Evolutionary conservation across 2,113 vertebrate species (phyloP), one percentile per base, ranked within the genome.

Genomic region (Oncorhynchus nerka): DNA sequence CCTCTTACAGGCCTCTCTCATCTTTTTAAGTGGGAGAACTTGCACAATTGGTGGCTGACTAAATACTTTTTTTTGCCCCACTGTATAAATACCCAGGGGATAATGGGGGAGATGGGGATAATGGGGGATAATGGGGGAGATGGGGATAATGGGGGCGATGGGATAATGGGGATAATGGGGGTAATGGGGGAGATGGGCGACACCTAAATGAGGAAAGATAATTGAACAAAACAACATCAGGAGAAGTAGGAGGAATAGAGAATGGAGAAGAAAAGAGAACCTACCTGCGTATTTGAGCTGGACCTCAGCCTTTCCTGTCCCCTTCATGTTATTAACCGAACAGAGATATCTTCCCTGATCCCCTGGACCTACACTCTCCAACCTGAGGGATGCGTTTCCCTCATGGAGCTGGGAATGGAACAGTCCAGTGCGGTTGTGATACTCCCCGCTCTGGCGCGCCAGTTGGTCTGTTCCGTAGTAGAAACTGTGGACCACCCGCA

Each of bases 261-360:
- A 11, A 32, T 1, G 3, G 15, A 39, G 16, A 32, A 24, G 6
- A 64, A 64, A 11, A 57, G 13, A 26, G 20, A 74, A 86, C 88
- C 85, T 74, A 87, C 88, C 88, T 85, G 85, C 82, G 71, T 86
- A 87, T 26, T 55, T 81, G 32, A 89, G 66, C 7, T 69, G 49
- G 20, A 87, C 19, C 16, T 24, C 6, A 7, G 71, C 84, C 64
- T 55, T 86, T 55, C 64, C 81, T 3, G 76, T 73, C n/a, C 88
- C 88, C 24, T 77, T 62, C 24, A 4, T 4, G 34, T 70, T 86
- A 61, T 59, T 89, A 5, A 86, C 83, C 4, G 71, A 65, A 51
- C 88, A 89, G 67, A 79, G 4, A 67, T 87, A 89, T 0, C 1
- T 0, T 1, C 74, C 88, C 3, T 19, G 22, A n/a, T 89, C 88